Conservation (phyloP, 2,113 vertebrate genomes). For the Pelvicachromis taeniatus region DNA sequence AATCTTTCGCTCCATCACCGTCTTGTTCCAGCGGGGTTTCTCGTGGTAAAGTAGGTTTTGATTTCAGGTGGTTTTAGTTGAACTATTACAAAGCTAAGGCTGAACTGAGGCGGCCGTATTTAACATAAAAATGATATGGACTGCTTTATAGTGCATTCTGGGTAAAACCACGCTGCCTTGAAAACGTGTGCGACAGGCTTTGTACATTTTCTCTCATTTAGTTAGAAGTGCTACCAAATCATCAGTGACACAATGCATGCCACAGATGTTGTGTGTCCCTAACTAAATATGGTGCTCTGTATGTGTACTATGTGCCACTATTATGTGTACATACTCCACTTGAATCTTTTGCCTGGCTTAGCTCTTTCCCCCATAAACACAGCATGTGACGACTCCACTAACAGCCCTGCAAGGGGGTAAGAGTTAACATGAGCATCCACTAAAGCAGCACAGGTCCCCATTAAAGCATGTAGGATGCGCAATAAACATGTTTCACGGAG, state of each 20-base stretch:
- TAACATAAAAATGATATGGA: neutral
- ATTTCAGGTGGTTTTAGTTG: slow-evolving; percentile 44
- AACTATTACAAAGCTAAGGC: neutral
- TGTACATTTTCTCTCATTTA: neutral
- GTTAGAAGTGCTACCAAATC: neutral
- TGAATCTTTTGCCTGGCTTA: neutral
- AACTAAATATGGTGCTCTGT: neutral
- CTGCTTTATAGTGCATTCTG: neutral
- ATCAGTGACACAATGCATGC: too few species aligned
- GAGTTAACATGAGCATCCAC: neutral
- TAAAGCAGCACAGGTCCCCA: neutral
- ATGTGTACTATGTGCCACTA: too few species aligned
- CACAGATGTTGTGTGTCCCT: neutral
- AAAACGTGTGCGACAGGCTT: neutral
- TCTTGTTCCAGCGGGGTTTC: slow-evolving; percentile 29
- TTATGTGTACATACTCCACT: neutral
- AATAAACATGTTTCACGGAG: neutral
- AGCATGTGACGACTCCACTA: neutral
- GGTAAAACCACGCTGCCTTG: fast-evolving
- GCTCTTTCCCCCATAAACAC: neutral
- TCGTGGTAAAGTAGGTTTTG: slow-evolving; percentile 47
- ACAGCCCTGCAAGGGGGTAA: neutral
- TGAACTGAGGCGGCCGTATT: neutral
- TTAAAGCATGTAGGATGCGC: neutral
- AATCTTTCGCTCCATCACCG: neutral